Base-by-base conservation (phyloP, 2,113 vertebrate genomes). In the Catharus fuscescens region DNA sequence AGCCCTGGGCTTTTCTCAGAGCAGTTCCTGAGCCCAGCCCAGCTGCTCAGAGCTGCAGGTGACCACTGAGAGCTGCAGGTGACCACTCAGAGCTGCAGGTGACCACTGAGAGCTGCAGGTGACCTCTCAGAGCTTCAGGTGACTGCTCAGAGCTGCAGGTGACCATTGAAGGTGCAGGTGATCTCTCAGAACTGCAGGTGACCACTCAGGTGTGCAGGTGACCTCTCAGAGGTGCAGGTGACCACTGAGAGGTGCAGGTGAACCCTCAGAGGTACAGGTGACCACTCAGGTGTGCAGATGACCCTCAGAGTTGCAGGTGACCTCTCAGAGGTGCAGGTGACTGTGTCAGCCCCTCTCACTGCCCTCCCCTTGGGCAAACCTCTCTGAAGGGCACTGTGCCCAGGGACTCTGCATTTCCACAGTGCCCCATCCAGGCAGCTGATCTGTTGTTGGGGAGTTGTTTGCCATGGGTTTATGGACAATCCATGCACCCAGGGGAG, bases 321-420 rank as follows among this genome's bases (percentile, higher is more conserved):
- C 45, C 1, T 0, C 12, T n/a, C 31, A n/a, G 52, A 56, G 18
- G 2, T 36, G n/a, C 21, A 32, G 83, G 65, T 36, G 64, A 44
- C 53, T 0, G 0, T 13, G 18, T 10, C 2, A 17, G 45, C 71
- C 7, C 0, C 2, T 16, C 15, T 86, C 24, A 1, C 24, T 32
- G 42, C 31, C 61, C 34, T 18, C 26, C 48, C 38, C 65, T n/a
- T 16, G 44, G n/a, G 65, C 50, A 42, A 52, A 47, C 23, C 3
- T 18, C 66, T 11, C 29, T 6, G 0, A 12, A 18, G 9, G 1
- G 34, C 12, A 3, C 18, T 0, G 0, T 31, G 59, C 54, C 78
- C 6, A 4, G 14, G 44, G 19, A 29, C 5, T 70, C 36, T 31
- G 53, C 29, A 18, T 54, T 54, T 54, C 53, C 53, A 6, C 54